phyloP scores from a whole-genome alignment of 2,113 vertebrate genomes.

The Mohoua ochrocephala region DNA sequence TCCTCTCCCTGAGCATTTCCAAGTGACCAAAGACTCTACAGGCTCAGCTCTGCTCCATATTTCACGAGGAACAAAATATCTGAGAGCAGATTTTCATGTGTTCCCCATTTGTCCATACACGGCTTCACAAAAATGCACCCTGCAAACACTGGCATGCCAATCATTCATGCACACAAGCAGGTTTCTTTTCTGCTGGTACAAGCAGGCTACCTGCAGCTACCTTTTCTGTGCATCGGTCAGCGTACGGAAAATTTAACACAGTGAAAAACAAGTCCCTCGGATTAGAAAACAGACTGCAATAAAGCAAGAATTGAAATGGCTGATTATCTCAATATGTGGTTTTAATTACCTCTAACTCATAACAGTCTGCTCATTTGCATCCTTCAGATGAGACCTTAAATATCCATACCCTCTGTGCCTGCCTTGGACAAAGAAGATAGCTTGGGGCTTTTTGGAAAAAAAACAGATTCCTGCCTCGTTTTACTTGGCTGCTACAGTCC shows the following conservation, averaged over 20 bases:
- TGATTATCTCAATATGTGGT: constrained; percentile 10
- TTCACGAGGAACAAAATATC: background rate
- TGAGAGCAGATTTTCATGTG: background rate
- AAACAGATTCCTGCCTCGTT: background rate
- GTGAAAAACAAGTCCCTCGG: background rate
- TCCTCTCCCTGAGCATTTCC: background rate
- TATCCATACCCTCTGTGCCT: background rate
- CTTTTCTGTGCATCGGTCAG: background rate
- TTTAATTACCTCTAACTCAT: constrained; percentile 48
- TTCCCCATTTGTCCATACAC: background rate
- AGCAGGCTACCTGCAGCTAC: background rate
- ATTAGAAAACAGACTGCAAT: background rate
- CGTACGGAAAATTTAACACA: background rate
- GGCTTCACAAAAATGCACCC: background rate
- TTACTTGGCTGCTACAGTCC: constrained; percentile 22
- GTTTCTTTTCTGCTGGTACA: background rate
- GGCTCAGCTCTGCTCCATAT: background rate
- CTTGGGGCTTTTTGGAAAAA: constrained; percentile 30
- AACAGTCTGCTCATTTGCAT: constrained; percentile 5
- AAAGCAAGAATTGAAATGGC: background rate
- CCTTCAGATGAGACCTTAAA: constrained; percentile 38
- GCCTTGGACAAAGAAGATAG: constrained; percentile 33
- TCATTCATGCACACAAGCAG: background rate
- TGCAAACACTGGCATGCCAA: background rate
- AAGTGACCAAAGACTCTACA: background rate